A percentile compares a stretch with the other conserved stretches of the same genome.
Evolutionary conservation across 2,797 vertebrate species (phyloP).

Genomic region (Saguinus oedipus): DNA sequence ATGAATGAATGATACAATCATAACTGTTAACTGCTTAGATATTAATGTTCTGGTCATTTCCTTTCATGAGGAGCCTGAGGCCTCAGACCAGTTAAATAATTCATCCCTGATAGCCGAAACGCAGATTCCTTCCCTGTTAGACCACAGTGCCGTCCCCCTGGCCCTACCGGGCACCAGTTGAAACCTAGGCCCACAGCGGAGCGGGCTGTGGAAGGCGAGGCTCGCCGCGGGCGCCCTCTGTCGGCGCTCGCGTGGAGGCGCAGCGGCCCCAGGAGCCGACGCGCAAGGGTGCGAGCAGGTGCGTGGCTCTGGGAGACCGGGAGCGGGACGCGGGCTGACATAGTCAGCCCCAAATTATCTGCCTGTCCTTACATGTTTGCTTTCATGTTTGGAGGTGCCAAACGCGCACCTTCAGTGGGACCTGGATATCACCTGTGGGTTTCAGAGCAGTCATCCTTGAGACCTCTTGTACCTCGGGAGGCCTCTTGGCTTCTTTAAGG

Average conservation of each 20-base stretch:
- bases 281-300: background rate
- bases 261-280: background rate
- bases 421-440: background rate
- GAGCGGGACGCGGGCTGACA: fast-evolving
- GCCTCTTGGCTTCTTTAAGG: background rate
- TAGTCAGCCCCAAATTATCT: fast-evolving
- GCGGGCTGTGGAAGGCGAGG: background rate
- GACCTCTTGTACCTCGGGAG: background rate
- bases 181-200: background rate
- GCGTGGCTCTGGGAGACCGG: fast-evolving
- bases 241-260: background rate
- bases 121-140: background rate
- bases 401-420: background rate
- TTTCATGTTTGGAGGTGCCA: background rate
- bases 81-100: background rate
- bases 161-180: fast-evolving
- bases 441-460: background rate
- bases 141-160: too few species aligned
- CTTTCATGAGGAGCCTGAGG: background rate
- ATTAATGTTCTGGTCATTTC: background rate
- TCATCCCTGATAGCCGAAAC: fast-evolving
- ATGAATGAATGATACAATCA: background rate
- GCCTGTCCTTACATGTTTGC: background rate
- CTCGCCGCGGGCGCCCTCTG: background rate
- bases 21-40: background rate